These are phyloP conservation scores for Thyatira batis DNA, from an alignment of 2,888 invertebrate genomes.

Conservation along the genomic window DNA sequence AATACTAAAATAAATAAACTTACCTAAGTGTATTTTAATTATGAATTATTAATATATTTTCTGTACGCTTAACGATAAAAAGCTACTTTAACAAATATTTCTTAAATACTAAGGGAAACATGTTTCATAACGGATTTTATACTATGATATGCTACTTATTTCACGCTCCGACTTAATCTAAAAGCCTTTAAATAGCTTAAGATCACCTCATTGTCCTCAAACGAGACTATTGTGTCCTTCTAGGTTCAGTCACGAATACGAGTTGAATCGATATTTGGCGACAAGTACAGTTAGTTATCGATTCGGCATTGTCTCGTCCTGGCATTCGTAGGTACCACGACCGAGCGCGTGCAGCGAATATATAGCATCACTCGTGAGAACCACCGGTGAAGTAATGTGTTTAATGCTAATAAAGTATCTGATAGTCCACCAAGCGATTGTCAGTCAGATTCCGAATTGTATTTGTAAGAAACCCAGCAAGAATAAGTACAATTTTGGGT, in stretches of 20 bases:
- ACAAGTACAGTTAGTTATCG: slow-evolving; percentile 74
- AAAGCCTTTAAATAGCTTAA: background rate
- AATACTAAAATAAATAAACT: too few species aligned
- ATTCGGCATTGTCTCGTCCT: slow-evolving; percentile 73
- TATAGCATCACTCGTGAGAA: slow-evolving; percentile 67
- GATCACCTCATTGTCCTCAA: slow-evolving; percentile 5
- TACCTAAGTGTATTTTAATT: too few species aligned
- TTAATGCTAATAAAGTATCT: slow-evolving; percentile 43
- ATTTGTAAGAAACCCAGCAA: too few species aligned
- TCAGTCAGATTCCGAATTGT: background rate
- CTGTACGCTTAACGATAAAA: too few species aligned
- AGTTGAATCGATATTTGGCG: slow-evolving; percentile 63
- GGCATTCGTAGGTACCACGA: slow-evolving; percentile 58
- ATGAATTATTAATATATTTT: too few species aligned
- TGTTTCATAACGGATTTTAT: too few species aligned
- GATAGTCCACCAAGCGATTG: slow-evolving; percentile 9
- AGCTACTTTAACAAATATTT: too few species aligned
- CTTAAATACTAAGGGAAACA: too few species aligned
- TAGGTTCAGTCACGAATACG: slow-evolving; percentile 37
- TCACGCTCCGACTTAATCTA: background rate
- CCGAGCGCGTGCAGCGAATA: slow-evolving; percentile 64
- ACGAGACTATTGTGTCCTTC: slow-evolving; percentile 32
- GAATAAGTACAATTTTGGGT: too few species aligned
- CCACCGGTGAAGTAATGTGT: slow-evolving; percentile 53
- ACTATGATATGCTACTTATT: background rate